A percentile compares a stretch with the other conserved stretches of the same genome.
phyloP scores from a whole-genome alignment of 2,113 vertebrate species.

The Oryzias celebensis region DNA sequence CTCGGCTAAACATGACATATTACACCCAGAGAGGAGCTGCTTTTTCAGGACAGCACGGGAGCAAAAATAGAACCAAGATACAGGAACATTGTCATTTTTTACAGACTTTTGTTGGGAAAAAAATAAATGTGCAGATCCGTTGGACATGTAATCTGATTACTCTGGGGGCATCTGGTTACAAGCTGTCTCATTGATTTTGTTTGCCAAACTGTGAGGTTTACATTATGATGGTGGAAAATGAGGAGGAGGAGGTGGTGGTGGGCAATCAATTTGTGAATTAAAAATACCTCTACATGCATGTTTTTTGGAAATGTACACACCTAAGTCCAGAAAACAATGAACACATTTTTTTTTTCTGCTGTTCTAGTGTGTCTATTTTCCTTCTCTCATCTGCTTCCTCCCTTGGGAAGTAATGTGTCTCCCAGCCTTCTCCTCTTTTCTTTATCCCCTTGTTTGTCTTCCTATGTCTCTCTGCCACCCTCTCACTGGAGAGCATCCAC shows the following conservation, averaged over 20 bases:
- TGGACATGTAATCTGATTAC: constrained; percentile 47
- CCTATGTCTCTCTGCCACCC: constrained; percentile 16
- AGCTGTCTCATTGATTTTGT: constrained; percentile 59
- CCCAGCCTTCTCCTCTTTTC: constrained; percentile 16
- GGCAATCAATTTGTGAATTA: constrained; percentile 9
- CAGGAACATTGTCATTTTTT: not conserved
- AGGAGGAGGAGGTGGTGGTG: constrained; percentile 8
- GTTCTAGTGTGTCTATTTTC: constrained; percentile 35
- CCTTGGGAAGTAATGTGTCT: constrained; percentile 34
- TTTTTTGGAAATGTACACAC: constrained; percentile 3
- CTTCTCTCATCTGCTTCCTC: constrained; percentile 39
- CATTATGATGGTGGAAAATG: constrained; percentile 41
- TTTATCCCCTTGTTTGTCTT: not conserved
- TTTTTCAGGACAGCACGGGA: constrained; percentile 18
- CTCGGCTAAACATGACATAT: constrained; percentile 29
- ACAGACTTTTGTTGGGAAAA: not conserved
- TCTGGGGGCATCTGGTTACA: constrained; percentile 46
- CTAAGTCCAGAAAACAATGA: constrained; percentile 4
- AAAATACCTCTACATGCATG: constrained; percentile 14
- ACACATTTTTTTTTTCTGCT: constrained; percentile 8
- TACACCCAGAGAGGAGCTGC: constrained; percentile 5
- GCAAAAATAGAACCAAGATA: constrained; percentile 8
- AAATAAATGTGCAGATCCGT: constrained; percentile 12
- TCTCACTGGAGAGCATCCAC: constrained; percentile 53
- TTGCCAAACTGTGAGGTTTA: constrained; percentile 50